Percentiles rank a stretch among this genome's conserved stretches.
Conservation (phyloP, 2,797 vertebrate species). For the Oreortyx pictus region DNA sequence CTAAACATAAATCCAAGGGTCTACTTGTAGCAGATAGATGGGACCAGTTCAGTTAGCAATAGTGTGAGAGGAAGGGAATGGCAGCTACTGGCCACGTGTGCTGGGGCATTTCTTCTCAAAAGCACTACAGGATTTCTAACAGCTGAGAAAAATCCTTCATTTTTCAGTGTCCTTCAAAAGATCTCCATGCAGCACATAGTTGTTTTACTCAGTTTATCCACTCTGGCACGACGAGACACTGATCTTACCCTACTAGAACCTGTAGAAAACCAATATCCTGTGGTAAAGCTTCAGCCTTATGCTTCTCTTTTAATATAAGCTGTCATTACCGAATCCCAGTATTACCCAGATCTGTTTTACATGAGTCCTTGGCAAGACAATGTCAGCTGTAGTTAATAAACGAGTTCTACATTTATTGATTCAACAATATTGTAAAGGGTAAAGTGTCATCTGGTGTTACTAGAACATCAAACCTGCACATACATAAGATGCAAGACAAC, state of each 20-base stretch:
- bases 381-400: constrained; percentile 74
- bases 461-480: constrained; percentile 62
- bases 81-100: not conserved
- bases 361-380: constrained; percentile 62
- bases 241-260: constrained; percentile 30
- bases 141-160: not conserved
- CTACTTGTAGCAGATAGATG: not conserved
- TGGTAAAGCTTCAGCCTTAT: constrained; percentile 50
- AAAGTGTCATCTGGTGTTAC: constrained; percentile 69
- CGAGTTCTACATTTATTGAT: constrained; percentile 61
- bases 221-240: constrained; percentile 8
- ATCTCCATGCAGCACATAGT: not conserved
- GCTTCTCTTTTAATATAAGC: constrained; percentile 52
- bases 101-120: not conserved
- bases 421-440: constrained; percentile 63
- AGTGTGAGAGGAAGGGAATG: not conserved
- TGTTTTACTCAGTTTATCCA: not conserved
- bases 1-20: not conserved
- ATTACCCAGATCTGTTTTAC: constrained; percentile 56
- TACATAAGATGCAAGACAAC: constrained; percentile 65
- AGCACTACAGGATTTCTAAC: not conserved
- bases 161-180: not conserved
- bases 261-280: constrained; percentile 67
- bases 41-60: not conserved
- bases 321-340: constrained; percentile 45